Conservation (phyloP, 1,140 invertebrate species). For the Mizuhopecten yessoensis region DNA sequence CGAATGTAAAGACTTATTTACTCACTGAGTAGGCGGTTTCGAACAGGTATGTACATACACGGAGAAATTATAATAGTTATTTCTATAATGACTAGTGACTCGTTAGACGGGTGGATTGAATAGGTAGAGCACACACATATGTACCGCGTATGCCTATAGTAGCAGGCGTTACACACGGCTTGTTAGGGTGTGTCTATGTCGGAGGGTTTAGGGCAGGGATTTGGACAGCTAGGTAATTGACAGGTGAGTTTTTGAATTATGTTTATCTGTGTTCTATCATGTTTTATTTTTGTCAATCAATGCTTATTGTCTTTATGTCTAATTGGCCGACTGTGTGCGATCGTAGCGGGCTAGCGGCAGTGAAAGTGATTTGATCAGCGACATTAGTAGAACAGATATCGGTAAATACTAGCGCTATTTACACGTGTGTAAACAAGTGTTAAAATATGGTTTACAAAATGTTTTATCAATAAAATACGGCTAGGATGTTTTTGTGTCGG, state of each 20-base stretch:
- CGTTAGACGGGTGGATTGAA: neutral
- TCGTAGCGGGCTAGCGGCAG: too few relatives aligned
- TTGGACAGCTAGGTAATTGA: neutral
- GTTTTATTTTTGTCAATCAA: neutral
- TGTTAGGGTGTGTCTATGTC: neutral
- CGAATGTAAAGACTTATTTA: constrained; percentile 22
- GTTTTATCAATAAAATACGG: too few relatives aligned
- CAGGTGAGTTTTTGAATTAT: neutral
- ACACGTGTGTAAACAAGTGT: too few relatives aligned
- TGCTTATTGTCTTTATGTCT: too few relatives aligned
- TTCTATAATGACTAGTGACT: neutral
- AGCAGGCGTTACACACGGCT: neutral
- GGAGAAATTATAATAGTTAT: neutral
- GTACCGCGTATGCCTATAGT: neutral
- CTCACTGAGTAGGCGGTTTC: neutral
- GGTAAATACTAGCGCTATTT: too few relatives aligned
- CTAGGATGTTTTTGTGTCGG: too few relatives aligned
- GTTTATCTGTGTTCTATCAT: too few relatives aligned
- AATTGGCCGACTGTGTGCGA: too few relatives aligned
- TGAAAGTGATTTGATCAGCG: too few relatives aligned
- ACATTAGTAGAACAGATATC: too few relatives aligned
- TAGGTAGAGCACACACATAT: neutral
- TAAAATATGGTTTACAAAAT: too few relatives aligned
- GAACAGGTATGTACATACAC: constrained; percentile 9
- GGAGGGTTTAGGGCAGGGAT: neutral